phyloP scores from a whole-genome alignment of 2,797 vertebrate species.

The Trematomus bernacchii region DNA sequence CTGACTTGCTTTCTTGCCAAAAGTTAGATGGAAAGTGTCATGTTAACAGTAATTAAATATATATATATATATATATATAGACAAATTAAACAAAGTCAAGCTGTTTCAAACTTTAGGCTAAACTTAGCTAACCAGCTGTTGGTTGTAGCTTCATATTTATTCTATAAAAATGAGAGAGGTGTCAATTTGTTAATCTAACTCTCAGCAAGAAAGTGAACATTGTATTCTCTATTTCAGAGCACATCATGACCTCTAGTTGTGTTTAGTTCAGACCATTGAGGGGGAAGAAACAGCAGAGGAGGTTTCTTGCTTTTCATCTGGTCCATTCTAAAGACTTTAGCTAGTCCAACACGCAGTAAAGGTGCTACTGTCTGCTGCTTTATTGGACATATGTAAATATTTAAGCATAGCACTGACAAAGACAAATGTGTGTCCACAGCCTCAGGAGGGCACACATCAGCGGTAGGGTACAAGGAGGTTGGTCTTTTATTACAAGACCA shows the following conservation, averaged over 20 bases:
- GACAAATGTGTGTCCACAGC: constrained; percentile 64
- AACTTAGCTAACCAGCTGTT: too few species aligned
- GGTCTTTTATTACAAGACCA: constrained; percentile 54
- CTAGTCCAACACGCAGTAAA: constrained; percentile 20
- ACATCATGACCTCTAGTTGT: constrained; percentile 4
- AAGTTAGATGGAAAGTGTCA: not conserved
- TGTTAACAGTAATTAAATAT: too few species aligned
- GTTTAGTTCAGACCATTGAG: constrained; percentile 22
- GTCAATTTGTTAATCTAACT: too few species aligned
- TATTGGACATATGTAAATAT: constrained; percentile 78
- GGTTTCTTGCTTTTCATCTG: not conserved
- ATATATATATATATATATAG: too few species aligned
- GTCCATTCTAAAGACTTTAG: not conserved
- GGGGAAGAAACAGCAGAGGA: constrained; percentile 43
- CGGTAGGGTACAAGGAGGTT: not conserved
- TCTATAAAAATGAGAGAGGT: too few species aligned
- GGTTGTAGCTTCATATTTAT: too few species aligned
- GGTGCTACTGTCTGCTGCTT: constrained; percentile 71
- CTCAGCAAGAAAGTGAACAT: too few species aligned
- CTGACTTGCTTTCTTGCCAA: not conserved
- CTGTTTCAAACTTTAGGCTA: too few species aligned
- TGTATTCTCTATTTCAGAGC: not conserved
- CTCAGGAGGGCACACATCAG: constrained; percentile 47
- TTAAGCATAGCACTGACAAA: constrained; percentile 51
- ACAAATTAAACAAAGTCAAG: too few species aligned